A percentile compares a stretch with the other conserved stretches of the same genome.
Conservation (phyloP, 2,797 vertebrate genomes). For the Danio aesculapii region DNA sequence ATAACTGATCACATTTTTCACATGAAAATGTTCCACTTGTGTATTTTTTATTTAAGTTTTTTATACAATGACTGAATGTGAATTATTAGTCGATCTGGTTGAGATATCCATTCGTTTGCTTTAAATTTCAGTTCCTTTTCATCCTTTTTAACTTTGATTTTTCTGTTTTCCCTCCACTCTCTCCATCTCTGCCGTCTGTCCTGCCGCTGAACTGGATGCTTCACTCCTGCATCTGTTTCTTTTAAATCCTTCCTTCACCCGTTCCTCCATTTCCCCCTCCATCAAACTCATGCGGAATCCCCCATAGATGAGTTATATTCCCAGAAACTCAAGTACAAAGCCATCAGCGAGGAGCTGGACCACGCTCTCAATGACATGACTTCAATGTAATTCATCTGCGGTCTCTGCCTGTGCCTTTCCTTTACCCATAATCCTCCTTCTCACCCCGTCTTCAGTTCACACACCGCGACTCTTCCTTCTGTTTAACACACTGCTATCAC, state of each 20-base stretch:
- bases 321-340: slow-evolving; percentile 99
- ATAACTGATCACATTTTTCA: too few species aligned
- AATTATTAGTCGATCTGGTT: background rate
- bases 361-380: slow-evolving; percentile 99
- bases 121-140: slow-evolving; percentile 54
- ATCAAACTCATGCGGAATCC: slow-evolving; percentile 60
- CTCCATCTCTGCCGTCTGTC: slow-evolving; percentile 47
- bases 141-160: slow-evolving; percentile 56
- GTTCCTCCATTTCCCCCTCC: slow-evolving; percentile 55
- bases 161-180: slow-evolving; percentile 54
- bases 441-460: slow-evolving; percentile 23
- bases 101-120: slow-evolving; percentile 24
- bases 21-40: too few species aligned
- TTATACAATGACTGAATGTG: too few species aligned
- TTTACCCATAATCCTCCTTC: slow-evolving; percentile 28
- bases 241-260: slow-evolving; percentile 63
- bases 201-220: slow-evolving; percentile 66
- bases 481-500: slow-evolving; percentile 48
- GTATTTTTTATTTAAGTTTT: too few species aligned
- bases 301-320: slow-evolving; percentile 95
- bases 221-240: slow-evolving; percentile 67
- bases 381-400: slow-evolving; percentile 92
- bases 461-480: background rate
- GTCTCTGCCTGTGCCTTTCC: slow-evolving; percentile 66
- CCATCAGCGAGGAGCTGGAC: slow-evolving; percentile 99